Evolutionary conservation across 2,888 invertebrate genomes (phyloP).

Genomic region (Phrixothrix hirtus): DNA sequence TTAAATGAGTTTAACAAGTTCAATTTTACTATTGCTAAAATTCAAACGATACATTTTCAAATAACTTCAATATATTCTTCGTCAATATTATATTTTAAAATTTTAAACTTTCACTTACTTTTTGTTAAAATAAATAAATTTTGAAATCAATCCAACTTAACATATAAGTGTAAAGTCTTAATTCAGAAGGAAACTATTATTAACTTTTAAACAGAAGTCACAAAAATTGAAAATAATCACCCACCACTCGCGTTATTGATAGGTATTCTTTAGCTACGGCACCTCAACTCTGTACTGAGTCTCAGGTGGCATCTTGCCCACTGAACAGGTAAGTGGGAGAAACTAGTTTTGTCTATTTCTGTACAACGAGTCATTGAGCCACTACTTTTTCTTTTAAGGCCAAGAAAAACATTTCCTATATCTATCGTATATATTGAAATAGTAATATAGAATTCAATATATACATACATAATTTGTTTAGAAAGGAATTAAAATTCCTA

Average conservation of each 20-base stretch:
- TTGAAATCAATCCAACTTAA: conserved; percentile 12
- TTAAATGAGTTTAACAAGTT: too few relatives aligned
- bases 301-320: conserved; percentile 43
- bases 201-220: conserved; percentile 2
- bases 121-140: background rate
- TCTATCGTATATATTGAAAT: conserved; percentile 5
- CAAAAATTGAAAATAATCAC: conserved; percentile 12
- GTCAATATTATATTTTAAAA: too few relatives aligned
- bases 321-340: conserved; percentile 48
- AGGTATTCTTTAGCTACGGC: conserved; percentile 34
- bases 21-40: too few relatives aligned
- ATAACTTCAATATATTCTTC: too few relatives aligned
- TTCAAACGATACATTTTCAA: too few relatives aligned
- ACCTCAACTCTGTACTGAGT: conserved; percentile 28
- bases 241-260: conserved; percentile 26
- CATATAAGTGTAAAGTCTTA: conserved; percentile 9
- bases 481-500: background rate
- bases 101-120: conserved; percentile 1
- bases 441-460: background rate
- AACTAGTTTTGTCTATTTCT: conserved; percentile 51
- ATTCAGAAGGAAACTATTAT: conserved; percentile 2
- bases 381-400: conserved; percentile 28
- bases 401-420: conserved; percentile 25
- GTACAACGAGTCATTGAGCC: conserved; percentile 28
- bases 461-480: background rate